Base-by-base conservation (phyloP, 2,888 invertebrate species). In the Choreutis nemorana region DNA sequence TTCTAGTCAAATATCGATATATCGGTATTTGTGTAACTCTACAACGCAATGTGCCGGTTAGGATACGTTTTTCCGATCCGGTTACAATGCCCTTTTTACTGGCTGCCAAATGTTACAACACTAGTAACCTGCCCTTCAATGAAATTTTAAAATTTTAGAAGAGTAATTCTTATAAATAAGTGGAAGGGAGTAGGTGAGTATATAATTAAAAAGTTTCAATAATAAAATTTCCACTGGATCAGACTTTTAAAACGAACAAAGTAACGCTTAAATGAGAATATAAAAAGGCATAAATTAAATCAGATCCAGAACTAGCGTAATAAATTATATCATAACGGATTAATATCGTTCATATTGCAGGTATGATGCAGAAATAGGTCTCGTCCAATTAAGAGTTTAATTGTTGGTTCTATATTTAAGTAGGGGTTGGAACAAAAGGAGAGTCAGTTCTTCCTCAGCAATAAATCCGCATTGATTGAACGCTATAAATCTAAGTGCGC, bases 381-480 rank as follows among this genome's bases (percentile, higher is more conserved):
- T n/a, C n/a, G n/a, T n/a, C 55, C 64, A 73, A 75, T 75, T 75
- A 71, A 55, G n/a, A 28, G 16, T 22, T 14, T n/a, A 62, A 55
- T 53, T 51, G 55, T 50, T 41, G 50, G n/a, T 50, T 56, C 68
- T 72, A 71, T 60, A 68, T 62, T 56, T 64, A 58, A 44, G 40
- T 35, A 34, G 37, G 36, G 45, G 42, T 41, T 38, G 53, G 48
- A 62, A 70, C 70, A 71, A 72, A 67, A 71, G 65, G 51, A 57
- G 55, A 48, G 51, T 40, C 50, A 44, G 53, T 42, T 57, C 72
- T 75, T 75, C 72, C 75, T 67, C 49, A 55, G 68, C 70, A 61
- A 75, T 78, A 78, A 78, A 78, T 78, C 75, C 73, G 73, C 75
- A 77, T 78, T 77, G 77, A 78, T 78, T 75, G 77, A 73, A 57